Percentiles rank a stretch among this genome's conserved stretches.
These are phyloP conservation scores for Aviceda subcristata DNA, from an alignment of 2,113 vertebrate genomes.

Conservation along the genomic window DNA sequence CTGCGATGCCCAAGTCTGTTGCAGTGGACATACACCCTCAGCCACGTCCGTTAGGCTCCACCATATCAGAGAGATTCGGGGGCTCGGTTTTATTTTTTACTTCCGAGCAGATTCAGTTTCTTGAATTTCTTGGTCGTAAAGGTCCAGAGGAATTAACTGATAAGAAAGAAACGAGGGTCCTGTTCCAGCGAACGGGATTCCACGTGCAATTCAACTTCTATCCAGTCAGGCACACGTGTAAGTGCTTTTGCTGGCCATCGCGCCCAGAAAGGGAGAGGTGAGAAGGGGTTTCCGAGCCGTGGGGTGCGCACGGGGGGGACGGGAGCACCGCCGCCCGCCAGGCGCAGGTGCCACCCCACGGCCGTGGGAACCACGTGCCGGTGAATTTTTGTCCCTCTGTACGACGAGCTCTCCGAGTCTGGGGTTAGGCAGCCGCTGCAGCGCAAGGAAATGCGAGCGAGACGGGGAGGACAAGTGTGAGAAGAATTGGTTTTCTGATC, in stretches of 20 bases:
- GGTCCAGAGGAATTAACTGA: conserved; percentile 21
- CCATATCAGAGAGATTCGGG: conserved; percentile 14
- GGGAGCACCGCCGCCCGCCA: neutral
- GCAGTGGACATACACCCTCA: conserved; percentile 48
- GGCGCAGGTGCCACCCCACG: accelerated
- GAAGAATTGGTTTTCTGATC: conserved; percentile 72
- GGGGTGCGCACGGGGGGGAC: neutral
- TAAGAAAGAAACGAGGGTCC: neutral
- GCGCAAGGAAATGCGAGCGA: conserved; percentile 26
- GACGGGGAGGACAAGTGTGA: conserved; percentile 45
- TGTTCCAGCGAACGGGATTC: neutral
- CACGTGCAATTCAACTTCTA: neutral
- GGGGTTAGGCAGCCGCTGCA: conserved; percentile 12
- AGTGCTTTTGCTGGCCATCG: neutral
- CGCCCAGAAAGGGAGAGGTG: neutral
- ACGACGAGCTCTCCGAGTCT: conserved; percentile 33
- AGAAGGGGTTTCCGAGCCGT: conserved; percentile 57
- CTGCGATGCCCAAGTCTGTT: conserved; percentile 28
- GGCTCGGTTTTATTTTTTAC: neutral
- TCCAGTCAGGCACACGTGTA: neutral
- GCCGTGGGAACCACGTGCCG: neutral
- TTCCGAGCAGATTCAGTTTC: conserved; percentile 50
- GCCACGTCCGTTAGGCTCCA: conserved; percentile 6
- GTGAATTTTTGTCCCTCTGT: conserved; percentile 11
- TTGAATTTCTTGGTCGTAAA: neutral